Evolutionary conservation across 37 sponge, comb jelly and placozoan species (phyloP).

Genomic region (Dysidea cf. avara): DNA sequence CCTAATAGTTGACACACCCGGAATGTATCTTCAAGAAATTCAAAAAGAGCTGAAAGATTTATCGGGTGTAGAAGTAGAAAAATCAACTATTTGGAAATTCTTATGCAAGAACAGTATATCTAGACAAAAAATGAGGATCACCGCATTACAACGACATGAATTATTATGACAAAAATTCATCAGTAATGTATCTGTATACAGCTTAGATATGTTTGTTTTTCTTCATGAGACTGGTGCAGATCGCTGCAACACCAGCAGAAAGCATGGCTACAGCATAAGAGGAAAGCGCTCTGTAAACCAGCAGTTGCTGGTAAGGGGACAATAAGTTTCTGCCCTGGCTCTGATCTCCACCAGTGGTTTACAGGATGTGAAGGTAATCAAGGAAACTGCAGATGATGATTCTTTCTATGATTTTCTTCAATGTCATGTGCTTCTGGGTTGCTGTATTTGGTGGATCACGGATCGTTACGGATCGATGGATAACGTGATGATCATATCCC

Average conservation of each 20-base stretch:
- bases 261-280: slow-evolving; percentile 29
- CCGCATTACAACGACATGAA: not conserved
- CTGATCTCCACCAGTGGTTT: too few relatives aligned
- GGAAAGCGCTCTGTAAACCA: slow-evolving; percentile 4
- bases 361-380: too few relatives aligned
- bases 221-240: slow-evolving; percentile 41
- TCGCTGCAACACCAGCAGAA: slow-evolving; percentile 7
- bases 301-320: too few relatives aligned
- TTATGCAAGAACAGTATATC: not conserved
- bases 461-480: too few relatives aligned
- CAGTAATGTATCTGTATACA: not conserved
- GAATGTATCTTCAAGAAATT: not conserved
- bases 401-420: too few relatives aligned
- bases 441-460: too few relatives aligned
- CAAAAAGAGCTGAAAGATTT: not conserved
- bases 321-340: too few relatives aligned
- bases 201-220: slow-evolving; percentile 26
- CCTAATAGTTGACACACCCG: not conserved
- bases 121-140: not conserved
- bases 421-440: too few relatives aligned
- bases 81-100: not conserved
- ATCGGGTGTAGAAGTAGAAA: not conserved
- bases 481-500: too few relatives aligned
- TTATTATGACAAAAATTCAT: not conserved
- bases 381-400: too few relatives aligned